A percentile compares a stretch with the other conserved stretches of the same genome.
Evolutionary conservation across 2,888 invertebrate species (phyloP).

Genomic region (Dicyrtomina minuta): DNA sequence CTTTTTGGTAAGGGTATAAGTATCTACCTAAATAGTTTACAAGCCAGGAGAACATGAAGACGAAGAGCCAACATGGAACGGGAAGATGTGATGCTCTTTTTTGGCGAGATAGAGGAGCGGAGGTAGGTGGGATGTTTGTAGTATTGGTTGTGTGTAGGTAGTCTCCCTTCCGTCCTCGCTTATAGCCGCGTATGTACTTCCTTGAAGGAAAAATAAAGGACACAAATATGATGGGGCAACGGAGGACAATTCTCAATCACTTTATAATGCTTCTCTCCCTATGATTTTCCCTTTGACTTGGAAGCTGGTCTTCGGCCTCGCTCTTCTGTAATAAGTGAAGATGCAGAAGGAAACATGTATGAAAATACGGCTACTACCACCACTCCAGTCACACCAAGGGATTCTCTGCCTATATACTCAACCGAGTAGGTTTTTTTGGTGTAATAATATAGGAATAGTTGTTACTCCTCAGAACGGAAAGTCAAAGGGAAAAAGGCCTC

Average conservation of each 20-base stretch:
- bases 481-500: neutral
- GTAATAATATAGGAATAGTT: no score
- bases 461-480: neutral
- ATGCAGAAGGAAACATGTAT: neutral
- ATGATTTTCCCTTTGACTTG: neutral
- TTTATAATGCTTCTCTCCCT: slow-evolving; percentile 30
- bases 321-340: no score
- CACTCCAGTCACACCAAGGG: no score
- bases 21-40: no score
- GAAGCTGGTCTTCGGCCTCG: no score
- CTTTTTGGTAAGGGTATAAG: neutral
- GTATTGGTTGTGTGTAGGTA: no score
- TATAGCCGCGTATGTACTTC: no score
- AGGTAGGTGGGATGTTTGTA: no score
- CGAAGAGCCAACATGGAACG: slow-evolving; percentile 4
- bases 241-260: slow-evolving; percentile 32
- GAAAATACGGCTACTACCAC: no score
- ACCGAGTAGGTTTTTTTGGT: no score
- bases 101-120: neutral
- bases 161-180: no score
- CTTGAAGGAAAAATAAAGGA: neutral
- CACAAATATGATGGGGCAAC: slow-evolving; percentile 1
- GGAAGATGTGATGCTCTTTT: neutral
- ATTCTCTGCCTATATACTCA: no score
- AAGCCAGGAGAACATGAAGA: neutral